Conservation (phyloP, 2,888 invertebrate genomes). For the Zygothrica quintamaculata region DNA sequence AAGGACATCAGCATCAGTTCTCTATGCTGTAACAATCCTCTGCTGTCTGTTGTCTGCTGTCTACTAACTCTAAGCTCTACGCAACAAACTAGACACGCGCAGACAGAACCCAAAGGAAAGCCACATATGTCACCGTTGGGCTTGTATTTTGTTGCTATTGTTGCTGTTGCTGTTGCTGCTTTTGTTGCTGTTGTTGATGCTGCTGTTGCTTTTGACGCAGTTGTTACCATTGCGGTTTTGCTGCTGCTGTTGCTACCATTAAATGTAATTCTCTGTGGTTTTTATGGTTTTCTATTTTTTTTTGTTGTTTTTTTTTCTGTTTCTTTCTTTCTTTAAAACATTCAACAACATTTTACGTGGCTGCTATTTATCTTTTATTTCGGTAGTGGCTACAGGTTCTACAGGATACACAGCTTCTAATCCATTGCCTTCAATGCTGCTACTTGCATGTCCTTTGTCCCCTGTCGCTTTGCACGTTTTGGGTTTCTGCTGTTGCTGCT, state of each 20-base stretch:
- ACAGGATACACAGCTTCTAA: slow-evolving; percentile 2
- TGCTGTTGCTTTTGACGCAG: slow-evolving; percentile 49
- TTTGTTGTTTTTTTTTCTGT: no score
- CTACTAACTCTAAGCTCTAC: slow-evolving; percentile 13
- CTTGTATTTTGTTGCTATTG: not conserved
- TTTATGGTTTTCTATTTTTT: slow-evolving; percentile 66
- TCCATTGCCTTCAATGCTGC: slow-evolving; percentile 9
- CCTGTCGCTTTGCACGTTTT: slow-evolving; percentile 55
- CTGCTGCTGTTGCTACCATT: slow-evolving; percentile 62
- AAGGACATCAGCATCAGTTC: slow-evolving; percentile 1
- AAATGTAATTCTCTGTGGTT: slow-evolving; percentile 80
- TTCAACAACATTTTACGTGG: slow-evolving; percentile 81
- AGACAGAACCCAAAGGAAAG: slow-evolving; percentile 25
- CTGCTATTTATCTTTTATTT: slow-evolving; percentile 81
- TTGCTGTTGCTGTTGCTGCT: slow-evolving; percentile 13
- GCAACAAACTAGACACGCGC: slow-evolving; percentile 33
- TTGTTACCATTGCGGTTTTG: slow-evolving; percentile 67
- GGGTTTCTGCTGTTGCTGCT: slow-evolving; percentile 14
- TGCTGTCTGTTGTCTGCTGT: slow-evolving; percentile 13
- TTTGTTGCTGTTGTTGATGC: slow-evolving; percentile 16
- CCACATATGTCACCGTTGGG: slow-evolving; percentile 48
- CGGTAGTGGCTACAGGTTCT: slow-evolving; percentile 49
- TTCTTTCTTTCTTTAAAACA: no score
- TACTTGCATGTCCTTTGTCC: slow-evolving; percentile 47
- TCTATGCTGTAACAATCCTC: no score